These are phyloP conservation scores for Tipula unca DNA, from an alignment of 2,888 invertebrate species.

Conservation along the genomic window DNA sequence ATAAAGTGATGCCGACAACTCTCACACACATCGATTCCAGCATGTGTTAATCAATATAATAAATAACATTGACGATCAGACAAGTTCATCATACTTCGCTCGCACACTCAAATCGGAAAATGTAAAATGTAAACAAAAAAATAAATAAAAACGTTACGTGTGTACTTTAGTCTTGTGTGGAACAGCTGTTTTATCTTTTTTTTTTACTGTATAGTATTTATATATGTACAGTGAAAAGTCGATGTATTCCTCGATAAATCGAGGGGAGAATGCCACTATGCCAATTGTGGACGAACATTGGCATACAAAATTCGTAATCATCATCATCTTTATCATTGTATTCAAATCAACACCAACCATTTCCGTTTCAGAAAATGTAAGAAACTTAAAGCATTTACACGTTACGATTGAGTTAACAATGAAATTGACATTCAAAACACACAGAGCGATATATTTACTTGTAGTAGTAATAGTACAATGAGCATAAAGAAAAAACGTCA, in stretches of 20 bases:
- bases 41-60: not conserved
- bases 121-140: conserved; percentile 1
- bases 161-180: not conserved
- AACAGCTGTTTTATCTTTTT: not conserved
- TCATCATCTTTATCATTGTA: not conserved
- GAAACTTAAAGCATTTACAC: not conserved
- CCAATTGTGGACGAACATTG: not conserved
- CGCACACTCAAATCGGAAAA: not conserved
- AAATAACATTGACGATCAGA: not conserved
- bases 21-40: not conserved
- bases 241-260: not conserved
- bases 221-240: not conserved
- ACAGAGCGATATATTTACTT: not conserved
- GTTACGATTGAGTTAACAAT: not conserved
- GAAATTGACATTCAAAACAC: conserved; percentile 8
- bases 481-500: not conserved
- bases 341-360: not conserved
- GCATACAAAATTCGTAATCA: not conserved
- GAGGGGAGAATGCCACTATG: not conserved
- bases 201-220: not conserved
- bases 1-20: not conserved
- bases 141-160: not conserved
- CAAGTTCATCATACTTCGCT: not conserved
- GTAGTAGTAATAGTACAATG: not conserved
- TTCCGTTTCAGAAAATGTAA: not conserved